Evolutionary conservation across 2,888 invertebrate genomes (phyloP), one percentile per base, ranked within the genome.

Genomic region (Drosophila sordidula): DNA sequence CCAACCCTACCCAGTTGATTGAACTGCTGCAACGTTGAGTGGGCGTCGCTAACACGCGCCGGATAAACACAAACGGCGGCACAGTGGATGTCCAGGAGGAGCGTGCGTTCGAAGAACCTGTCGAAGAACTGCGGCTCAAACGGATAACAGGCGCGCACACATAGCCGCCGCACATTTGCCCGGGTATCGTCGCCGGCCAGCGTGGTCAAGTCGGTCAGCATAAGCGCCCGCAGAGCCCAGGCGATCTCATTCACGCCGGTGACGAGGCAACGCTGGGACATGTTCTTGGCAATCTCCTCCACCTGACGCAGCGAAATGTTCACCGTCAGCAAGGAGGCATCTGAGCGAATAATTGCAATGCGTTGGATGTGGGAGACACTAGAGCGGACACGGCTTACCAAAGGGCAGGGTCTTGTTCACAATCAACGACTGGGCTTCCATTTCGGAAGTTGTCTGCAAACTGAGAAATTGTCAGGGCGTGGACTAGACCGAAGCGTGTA

Each of bases 51-150:
- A 0, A 98, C 96, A 91, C 96, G 94, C 52, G 95, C 95, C 22
- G 99, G 99, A 92, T 99, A 99, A 2, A 99, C 97, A 93, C 99
- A 99, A 18, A 99, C 96, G 2, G 99, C 98, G 42, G 96, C 99
- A 36, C 97, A 96, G 73, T 93, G 94, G 36, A 96, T 75, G 12
- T 90, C 91, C 3, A 80, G 55, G 1, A 73, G 70, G 0, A 92
- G 65, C 0, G 75, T 63, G 0, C 87, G 76, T 18, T 92, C 91
- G 12, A 90, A 77, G 8, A 71, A 72, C 8, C 75, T 75, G 52
- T 90, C 70, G 4, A 90, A 70, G 12, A 92, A 58, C 58, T 87
- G 75, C 4, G 83, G 70, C 29, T 91, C 88, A 49, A 92, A 89
- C 1, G 95, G 94, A 89, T 93, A 92, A 12, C 93, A 94, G 26